phyloP scores from a whole-genome alignment of 2,113 vertebrate species.

The Spea bombifrons region DNA sequence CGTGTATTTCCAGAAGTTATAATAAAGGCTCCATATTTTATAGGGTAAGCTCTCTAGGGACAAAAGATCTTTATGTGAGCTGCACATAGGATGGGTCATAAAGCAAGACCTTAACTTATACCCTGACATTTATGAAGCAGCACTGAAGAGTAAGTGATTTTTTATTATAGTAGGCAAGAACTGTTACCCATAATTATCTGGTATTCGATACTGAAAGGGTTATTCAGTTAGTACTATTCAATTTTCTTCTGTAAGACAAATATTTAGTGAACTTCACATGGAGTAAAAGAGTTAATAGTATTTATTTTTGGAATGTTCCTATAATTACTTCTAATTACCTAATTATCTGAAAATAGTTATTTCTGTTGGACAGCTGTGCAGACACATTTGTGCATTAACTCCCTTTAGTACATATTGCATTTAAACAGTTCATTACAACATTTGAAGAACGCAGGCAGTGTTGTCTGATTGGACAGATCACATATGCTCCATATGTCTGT shows the following conservation, averaged over 20 bases:
- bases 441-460: conserved; percentile 29
- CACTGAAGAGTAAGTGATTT: conserved; percentile 17
- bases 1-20: conserved; percentile 18
- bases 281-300: conserved; percentile 7
- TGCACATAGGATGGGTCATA: conserved; percentile 28
- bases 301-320: conserved; percentile 10
- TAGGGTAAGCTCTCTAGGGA: conserved; percentile 21
- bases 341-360: conserved; percentile 41
- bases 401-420: conserved; percentile 22
- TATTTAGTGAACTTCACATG: conserved; percentile 12
- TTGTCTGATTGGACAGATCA: conserved; percentile 35
- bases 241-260: neutral
- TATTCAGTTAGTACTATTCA: conserved; percentile 8
- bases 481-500: conserved; percentile 42
- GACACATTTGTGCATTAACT: conserved; percentile 38
- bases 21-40: conserved; percentile 20
- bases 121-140: conserved; percentile 30
- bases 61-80: conserved; percentile 16
- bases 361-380: conserved; percentile 39
- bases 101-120: conserved; percentile 26
- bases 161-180: neutral
- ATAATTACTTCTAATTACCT: conserved; percentile 35
- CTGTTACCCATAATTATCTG: neutral
- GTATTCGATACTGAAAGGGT: conserved; percentile 3
- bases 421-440: conserved; percentile 33